Base-by-base conservation (phyloP, 2,113 vertebrate species). In the Pachycephala philippinensis region DNA sequence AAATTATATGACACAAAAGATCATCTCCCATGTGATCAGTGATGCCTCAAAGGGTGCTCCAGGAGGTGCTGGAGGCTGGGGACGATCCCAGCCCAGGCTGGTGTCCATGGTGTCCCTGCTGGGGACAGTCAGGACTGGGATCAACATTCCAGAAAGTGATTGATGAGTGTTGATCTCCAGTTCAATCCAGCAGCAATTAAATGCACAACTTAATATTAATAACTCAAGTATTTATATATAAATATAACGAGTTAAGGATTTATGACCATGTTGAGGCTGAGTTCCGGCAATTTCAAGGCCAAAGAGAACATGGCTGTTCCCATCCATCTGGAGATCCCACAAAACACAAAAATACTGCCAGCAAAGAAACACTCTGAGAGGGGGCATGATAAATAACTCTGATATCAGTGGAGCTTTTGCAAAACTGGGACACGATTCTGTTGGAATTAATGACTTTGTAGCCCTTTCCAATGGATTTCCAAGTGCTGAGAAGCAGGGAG, bases 391-490 rank as follows among this genome's bases (percentile, higher is more conserved):
- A 57, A 39, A 75, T 6, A 18, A 17, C 37, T 33, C n/a, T 30
- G 47, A 7, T 23, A 66, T 3, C 30, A 16, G 18, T 0, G 5
- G 45, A 66, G 42, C 4, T 39, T 75, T 31, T 37, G 35, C 50
- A 70, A 53, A 63, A 18, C 22, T 6, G 42, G 40, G 15, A 23
- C 0, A 1, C 1, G 2, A 11, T 84, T 10, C 1, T 21, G 6
- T 26, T 53, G 47, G 15, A 66, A 47, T 61, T 5, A 35, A n/a
- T 6, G 7, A 12, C 28, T 50, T 82, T 54, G 83, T 52, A 35
- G 17, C 22, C 30, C 14, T 52, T 89, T 68, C 63, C 57, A 39
- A 22, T 33, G 60, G 45, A 42, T 28, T 28, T 72, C 59, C 40
- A 37, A 68, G 21, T 35, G 18, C 75, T 6, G 4, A 57, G 71